Conservation (phyloP, 2,888 invertebrate genomes). For the Marasmarcha lunaedactyla region DNA sequence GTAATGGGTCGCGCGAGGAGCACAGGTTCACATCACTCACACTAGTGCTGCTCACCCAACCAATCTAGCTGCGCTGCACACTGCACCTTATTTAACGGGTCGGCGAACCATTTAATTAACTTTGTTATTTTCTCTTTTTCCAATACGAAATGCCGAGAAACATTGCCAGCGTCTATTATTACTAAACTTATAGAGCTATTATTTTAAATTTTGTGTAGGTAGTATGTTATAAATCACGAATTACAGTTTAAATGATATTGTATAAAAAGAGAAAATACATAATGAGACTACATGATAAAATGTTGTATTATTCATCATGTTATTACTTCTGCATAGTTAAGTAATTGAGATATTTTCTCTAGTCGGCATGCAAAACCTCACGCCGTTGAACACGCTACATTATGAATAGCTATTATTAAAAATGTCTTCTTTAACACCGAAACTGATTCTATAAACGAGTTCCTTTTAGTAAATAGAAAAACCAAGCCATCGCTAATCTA, state of each 20-base stretch:
- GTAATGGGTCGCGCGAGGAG: neutral
- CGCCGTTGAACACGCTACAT: neutral
- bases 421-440: too few relatives aligned
- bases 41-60: conserved; percentile 24
- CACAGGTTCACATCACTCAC: conserved; percentile 13
- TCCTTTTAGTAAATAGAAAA: too few relatives aligned
- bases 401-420: neutral
- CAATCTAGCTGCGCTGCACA: conserved; percentile 36
- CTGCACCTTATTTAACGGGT: conserved; percentile 45
- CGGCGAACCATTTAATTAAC: conserved; percentile 49
- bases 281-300: neutral
- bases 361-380: neutral
- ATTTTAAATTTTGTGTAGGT: too few relatives aligned
- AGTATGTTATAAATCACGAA: too few relatives aligned
- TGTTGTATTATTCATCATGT: neutral
- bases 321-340: neutral
- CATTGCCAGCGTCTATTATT: neutral
- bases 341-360: conserved; percentile 1
- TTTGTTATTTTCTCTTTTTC: conserved; percentile 19
- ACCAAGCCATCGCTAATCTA: too few relatives aligned
- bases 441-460: too few relatives aligned
- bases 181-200: too few relatives aligned
- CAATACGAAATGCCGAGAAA: neutral
- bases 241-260: too few relatives aligned
- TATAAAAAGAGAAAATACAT: neutral